Evolutionary conservation across 2,113 vertebrate species (phyloP).

Genomic region (Agelaius phoeniceus): DNA sequence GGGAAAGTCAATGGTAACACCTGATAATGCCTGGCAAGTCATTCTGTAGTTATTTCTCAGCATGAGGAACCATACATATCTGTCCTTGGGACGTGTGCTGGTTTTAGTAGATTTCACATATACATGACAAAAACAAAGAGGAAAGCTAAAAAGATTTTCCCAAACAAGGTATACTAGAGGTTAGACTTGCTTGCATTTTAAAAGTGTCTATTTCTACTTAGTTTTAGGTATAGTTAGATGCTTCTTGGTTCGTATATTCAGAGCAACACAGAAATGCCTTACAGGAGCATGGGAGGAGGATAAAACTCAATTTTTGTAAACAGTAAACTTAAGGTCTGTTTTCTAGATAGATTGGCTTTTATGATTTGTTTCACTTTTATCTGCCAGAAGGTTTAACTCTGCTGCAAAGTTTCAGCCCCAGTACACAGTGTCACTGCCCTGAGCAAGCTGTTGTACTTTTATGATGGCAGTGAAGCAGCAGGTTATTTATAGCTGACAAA

Average conservation of each 20-base stretch:
- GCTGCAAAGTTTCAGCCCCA: neutral
- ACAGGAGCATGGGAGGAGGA: neutral
- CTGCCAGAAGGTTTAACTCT: neutral
- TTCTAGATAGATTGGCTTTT: neutral
- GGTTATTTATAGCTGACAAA: constrained; percentile 27
- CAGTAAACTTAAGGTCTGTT: neutral
- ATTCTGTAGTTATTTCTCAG: neutral
- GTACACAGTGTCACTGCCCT: neutral
- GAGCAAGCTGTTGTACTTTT: neutral
- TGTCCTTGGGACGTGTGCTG: neutral
- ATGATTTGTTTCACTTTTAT: neutral
- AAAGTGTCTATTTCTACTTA: neutral
- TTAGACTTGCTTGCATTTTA: neutral
- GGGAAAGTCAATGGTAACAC: neutral
- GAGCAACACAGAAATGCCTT: neutral
- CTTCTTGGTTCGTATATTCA: neutral
- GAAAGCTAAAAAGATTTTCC: neutral
- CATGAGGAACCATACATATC: neutral
- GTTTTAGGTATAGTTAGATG: neutral
- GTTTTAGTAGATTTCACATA: neutral
- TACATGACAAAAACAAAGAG: neutral
- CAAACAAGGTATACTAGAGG: neutral
- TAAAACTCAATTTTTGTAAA: neutral
- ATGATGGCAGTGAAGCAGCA: neutral
- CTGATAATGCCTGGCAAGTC: neutral